Evolutionary conservation across 2,888 invertebrate species (phyloP).

Genomic region (Heliconius aoede): DNA sequence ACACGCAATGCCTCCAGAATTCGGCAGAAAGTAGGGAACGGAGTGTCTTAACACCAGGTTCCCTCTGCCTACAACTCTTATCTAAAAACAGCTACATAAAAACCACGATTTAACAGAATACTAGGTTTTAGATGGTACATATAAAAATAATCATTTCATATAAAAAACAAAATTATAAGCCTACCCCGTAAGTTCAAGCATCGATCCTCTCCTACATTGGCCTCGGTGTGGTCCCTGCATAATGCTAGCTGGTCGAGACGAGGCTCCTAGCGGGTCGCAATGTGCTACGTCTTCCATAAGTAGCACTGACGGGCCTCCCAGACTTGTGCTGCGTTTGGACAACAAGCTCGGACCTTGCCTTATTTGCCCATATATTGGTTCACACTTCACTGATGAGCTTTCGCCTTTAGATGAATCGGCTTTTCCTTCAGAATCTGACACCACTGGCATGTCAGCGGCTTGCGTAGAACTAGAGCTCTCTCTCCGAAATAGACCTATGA

Average conservation of each 20-base stretch:
- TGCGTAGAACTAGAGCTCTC: slow-evolving; percentile 91
- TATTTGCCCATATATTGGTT: slow-evolving; percentile 50
- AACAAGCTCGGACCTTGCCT: slow-evolving; percentile 73
- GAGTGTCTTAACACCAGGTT: too few species aligned
- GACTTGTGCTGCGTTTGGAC: slow-evolving; percentile 76
- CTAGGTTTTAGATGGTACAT: too few species aligned
- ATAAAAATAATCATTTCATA: too few species aligned
- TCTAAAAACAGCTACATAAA: not conserved
- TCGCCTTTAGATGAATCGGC: slow-evolving; percentile 74
- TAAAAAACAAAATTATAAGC: slow-evolving; percentile 59
- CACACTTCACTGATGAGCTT: slow-evolving; percentile 52
- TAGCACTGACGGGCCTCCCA: slow-evolving; percentile 81
- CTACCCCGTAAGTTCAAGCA: slow-evolving; percentile 92
- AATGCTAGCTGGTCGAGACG: slow-evolving; percentile 83
- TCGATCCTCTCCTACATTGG: slow-evolving; percentile 89
- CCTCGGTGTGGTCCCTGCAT: slow-evolving; percentile 85
- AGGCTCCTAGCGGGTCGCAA: slow-evolving; percentile 86
- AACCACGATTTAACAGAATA: not conserved
- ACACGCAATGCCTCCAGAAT: too few species aligned
- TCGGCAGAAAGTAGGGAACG: too few species aligned
- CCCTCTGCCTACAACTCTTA: too few species aligned
- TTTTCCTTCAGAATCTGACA: slow-evolving; percentile 84
- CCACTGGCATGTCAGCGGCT: slow-evolving; percentile 78
- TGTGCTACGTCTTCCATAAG: slow-evolving; percentile 85
- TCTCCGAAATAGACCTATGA: slow-evolving; percentile 94